phyloP scores from a whole-genome alignment of 1,140 invertebrate genomes.

The Drosophila sechellia region DNA sequence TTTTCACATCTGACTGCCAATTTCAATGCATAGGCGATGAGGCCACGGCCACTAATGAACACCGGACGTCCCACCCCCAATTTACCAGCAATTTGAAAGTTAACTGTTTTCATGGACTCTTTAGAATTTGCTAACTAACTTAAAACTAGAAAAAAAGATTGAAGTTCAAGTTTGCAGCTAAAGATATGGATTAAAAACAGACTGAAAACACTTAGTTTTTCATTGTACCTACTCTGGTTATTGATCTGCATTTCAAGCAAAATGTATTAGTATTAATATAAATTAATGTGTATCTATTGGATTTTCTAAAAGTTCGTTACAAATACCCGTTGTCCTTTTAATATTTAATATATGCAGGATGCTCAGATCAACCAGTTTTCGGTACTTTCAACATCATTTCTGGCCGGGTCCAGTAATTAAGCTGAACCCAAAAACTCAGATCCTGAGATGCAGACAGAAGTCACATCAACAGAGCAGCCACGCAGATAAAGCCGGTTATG shows the following conservation, averaged over 20 bases:
- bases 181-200: no score
- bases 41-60: conserved; percentile 66
- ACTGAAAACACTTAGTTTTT: no score
- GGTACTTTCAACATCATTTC: conserved; percentile 7
- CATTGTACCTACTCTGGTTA: no score
- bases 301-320: conserved; percentile 40
- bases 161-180: background rate
- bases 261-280: no score
- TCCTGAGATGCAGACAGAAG: conserved; percentile 66
- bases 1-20: conserved; percentile 80
- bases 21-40: conserved; percentile 82
- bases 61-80: conserved; percentile 1
- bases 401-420: conserved; percentile 56
- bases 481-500: conserved; percentile 8
- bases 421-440: conserved; percentile 42
- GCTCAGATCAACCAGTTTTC: conserved; percentile 52
- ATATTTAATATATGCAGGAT: conserved; percentile 16
- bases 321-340: conserved; percentile 18
- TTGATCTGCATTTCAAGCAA: no score
- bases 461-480: conserved; percentile 38
- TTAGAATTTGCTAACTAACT: background rate
- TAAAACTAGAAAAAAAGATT: background rate
- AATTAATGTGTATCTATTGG: background rate
- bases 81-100: conserved; percentile 1
- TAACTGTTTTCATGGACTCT: background rate